Evolutionary conservation across 2,113 vertebrate genomes (phyloP), one percentile per base, ranked within the genome.

Genomic region (Lagenorhynchus albirostris): DNA sequence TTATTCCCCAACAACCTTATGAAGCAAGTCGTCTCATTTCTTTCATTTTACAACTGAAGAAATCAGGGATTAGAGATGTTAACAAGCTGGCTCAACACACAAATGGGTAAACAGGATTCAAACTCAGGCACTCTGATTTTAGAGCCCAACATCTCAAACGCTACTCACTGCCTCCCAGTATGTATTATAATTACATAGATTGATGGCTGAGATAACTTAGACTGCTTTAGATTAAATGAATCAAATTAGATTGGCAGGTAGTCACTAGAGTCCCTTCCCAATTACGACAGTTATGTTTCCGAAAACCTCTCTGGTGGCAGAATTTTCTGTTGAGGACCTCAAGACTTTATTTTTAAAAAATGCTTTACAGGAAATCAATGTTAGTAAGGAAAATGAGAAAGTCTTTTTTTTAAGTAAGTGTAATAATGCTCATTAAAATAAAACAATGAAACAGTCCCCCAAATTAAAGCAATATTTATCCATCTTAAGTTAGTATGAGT

Each of bases 241-340:
- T 90, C 55, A 97, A 81, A 96, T 86, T 95, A 88, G 63, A 53
- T 31, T 33, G 53, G 18, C 8, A 82, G 38, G 47, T 13, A 77
- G 67, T 76, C 38, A 92, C 14, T 55, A 33, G 47, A 92, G 31
- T 89, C 31, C n/a, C 26, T 81, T 90, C 62, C 14, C 18, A 81
- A 76, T 88, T 93, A 80, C 63, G 68, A 92, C 33, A 87, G 21
- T 79, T 76, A 58, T 86, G 20, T 92, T 95, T 87, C 20, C 71
- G 18, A 95, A 95, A 87, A 81, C 8, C 50, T 6, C 21, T 76
- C 29, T 53, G 73, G 33, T 36, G 81, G 31, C 12, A 77, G n/a
- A 88, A 94, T 92, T 68, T 96, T 62, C 55, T 94, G 9, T 50
- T 80, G 80, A 95, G n/a, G 25, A 80, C 11, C 44, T 82, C 33